Base-by-base conservation (phyloP, 2,888 invertebrate species). In the Torymus texanus region DNA sequence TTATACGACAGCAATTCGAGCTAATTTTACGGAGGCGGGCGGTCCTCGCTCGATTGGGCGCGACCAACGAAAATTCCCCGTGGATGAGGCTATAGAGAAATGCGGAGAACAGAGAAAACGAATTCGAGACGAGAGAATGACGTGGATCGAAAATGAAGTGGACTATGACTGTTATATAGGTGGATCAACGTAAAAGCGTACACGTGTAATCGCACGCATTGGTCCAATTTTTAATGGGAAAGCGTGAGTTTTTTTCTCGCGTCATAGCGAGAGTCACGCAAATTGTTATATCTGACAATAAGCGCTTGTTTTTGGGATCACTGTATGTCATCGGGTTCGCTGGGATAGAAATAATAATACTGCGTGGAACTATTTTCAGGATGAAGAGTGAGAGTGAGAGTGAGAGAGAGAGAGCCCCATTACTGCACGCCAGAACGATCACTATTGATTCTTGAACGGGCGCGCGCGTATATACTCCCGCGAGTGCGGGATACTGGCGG, bases 1-100 rank as follows among this genome's bases (percentile, higher is more conserved):
- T 51, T 59, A 66, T 53, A 71, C 53, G 29, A n/a, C 53, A 41
- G 71, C 77, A 78, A 73, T 78, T 78, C 24, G 66, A 50, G 55
- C 72, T 78, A 78, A 78, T 73, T 78, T 78, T 73, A 73, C 78
- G 78, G 61, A 77, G 14, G 16, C 59, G 63, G 67, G 67, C 67
- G 61, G 73, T 78, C 59, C 21, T 21, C 72, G 61, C 55, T 73
- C 73, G 78, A 78, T 73, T 78, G 78, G 67, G 18, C 21, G 13
- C 12, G 41, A 72, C 41, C 78, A 53, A 61, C 67, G 66, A 67
- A 78, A 78, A 78, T 78, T 51, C 53, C 18, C 58, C 13, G 41
- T 24, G 14, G 63, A 65, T 67, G 53, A 58, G 14, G 58, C n/a
- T n/a, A 10, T 24, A 56, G 11, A 41, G 41, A 67, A 16, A 8